Conservation (phyloP, 2,113 vertebrate species). For the Tenrec ecaudatus region DNA sequence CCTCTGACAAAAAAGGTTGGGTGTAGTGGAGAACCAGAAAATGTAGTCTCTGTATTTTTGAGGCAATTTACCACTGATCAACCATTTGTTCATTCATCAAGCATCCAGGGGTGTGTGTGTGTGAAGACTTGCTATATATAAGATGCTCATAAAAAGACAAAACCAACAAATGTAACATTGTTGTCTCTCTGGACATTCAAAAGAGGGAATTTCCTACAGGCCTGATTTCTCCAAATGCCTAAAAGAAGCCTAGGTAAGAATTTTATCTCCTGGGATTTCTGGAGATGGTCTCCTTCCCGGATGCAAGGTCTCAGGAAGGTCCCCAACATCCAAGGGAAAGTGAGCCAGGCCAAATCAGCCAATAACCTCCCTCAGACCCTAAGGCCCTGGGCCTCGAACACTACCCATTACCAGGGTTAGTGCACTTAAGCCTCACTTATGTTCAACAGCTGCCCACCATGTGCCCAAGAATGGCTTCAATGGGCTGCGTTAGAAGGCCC, state of each 20-base stretch:
- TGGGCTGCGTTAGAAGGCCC: not conserved
- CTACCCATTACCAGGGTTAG: not conserved
- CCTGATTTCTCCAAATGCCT: not conserved
- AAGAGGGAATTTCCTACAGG: not conserved
- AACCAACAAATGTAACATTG: not conserved
- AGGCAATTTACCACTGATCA: not conserved
- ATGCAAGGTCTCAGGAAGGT: not conserved
- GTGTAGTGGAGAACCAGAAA: not conserved
- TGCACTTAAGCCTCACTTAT: not conserved
- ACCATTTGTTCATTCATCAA: constrained; percentile 1
- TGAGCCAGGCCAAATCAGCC: not conserved
- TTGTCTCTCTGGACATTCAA: not conserved
- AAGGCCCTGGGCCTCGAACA: not conserved
- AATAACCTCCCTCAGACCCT: not conserved
- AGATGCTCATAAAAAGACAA: not conserved
- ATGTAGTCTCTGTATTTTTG: not conserved
- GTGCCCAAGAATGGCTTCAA: not conserved
- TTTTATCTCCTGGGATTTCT: not conserved
- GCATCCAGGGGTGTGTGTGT: not conserved
- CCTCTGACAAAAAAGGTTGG: not conserved
- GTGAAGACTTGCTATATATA: not conserved
- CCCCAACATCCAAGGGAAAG: not conserved
- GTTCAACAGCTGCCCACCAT: not conserved
- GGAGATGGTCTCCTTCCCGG: not conserved
- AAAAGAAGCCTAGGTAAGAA: not conserved